phyloP scores from a whole-genome alignment of 2,888 invertebrate species.

The Torymus texanus region DNA sequence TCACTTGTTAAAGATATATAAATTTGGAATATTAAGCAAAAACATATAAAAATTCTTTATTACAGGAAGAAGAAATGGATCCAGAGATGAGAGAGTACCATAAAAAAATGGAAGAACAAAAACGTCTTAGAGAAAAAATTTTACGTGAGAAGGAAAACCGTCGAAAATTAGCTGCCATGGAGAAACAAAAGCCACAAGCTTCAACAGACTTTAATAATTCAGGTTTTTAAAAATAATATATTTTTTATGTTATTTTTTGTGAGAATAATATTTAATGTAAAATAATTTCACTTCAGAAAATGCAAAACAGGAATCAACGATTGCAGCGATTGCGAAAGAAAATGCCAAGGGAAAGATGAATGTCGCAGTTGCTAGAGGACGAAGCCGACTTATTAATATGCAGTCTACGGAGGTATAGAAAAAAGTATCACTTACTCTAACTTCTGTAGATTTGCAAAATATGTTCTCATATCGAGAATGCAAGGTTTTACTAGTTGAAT shows the following conservation, averaged over 20 bases:
- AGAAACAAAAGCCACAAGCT: conserved; percentile 57
- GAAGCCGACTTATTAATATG: conserved; percentile 64
- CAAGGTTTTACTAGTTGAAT: conserved; percentile 29
- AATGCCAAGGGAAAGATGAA: conserved; percentile 61
- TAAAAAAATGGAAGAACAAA: conserved; percentile 76
- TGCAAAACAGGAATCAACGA: conserved; percentile 62
- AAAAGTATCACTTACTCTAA: conserved; percentile 52
- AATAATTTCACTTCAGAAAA: conserved; percentile 58
- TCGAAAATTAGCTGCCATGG: conserved; percentile 73
- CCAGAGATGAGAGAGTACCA: conserved; percentile 75
- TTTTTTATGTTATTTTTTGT: not conserved
- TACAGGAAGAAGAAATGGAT: conserved; percentile 71
- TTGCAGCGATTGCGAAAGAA: conserved; percentile 65
- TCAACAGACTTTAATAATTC: conserved; percentile 59
- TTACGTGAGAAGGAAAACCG: conserved; percentile 75
- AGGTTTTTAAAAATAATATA: conserved; percentile 58
- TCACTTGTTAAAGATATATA: too few relatives aligned
- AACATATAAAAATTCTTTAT: conserved; percentile 11
- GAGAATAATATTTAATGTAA: not conserved
- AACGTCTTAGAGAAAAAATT: conserved; percentile 74
- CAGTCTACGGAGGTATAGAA: conserved; percentile 71
- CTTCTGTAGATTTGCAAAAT: conserved; percentile 53
- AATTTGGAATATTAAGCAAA: not conserved
- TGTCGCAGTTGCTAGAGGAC: conserved; percentile 59
- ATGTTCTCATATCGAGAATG: conserved; percentile 28